Evolutionary conservation across 1,140 invertebrate species (phyloP).

Genomic region (Zaprionus tsacasi): DNA sequence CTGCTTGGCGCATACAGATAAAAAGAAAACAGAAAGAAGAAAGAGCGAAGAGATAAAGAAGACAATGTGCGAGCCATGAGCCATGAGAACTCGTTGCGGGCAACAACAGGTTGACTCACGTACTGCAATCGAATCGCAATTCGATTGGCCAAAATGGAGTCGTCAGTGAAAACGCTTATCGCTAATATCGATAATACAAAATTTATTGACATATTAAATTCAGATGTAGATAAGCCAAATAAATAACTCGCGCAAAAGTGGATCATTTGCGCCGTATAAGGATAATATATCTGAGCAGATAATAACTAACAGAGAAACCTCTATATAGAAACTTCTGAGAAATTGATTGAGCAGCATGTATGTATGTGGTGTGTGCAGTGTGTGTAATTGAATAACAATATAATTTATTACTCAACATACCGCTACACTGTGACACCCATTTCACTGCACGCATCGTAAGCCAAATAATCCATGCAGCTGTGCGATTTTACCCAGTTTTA

Average conservation of each 20-base stretch:
- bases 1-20: slow-evolving; percentile 17
- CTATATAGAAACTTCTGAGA: background rate
- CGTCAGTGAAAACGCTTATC: slow-evolving; percentile 64
- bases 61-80: slow-evolving; percentile 51
- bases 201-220: slow-evolving; percentile 38
- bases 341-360: background rate
- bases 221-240: slow-evolving; percentile 2
- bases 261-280: slow-evolving; percentile 5
- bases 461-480: slow-evolving; percentile 47
- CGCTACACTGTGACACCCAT: background rate
- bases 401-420: background rate
- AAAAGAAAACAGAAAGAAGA: slow-evolving; percentile 34
- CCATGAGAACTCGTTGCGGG: slow-evolving; percentile 32
- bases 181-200: slow-evolving; percentile 38
- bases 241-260: slow-evolving; percentile 1
- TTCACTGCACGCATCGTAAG: slow-evolving; percentile 1
- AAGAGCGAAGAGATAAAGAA: slow-evolving; percentile 40
- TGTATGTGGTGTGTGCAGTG: too few species aligned
- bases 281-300: background rate
- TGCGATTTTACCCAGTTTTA: slow-evolving; percentile 39
- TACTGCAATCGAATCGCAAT: slow-evolving; percentile 67
- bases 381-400: slow-evolving; percentile 4
- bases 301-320: background rate
- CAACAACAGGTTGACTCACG: slow-evolving; percentile 53
- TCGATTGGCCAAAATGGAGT: slow-evolving; percentile 73